Conservation (phyloP, 1,140 invertebrate species). For the Melanaphis sacchari region DNA sequence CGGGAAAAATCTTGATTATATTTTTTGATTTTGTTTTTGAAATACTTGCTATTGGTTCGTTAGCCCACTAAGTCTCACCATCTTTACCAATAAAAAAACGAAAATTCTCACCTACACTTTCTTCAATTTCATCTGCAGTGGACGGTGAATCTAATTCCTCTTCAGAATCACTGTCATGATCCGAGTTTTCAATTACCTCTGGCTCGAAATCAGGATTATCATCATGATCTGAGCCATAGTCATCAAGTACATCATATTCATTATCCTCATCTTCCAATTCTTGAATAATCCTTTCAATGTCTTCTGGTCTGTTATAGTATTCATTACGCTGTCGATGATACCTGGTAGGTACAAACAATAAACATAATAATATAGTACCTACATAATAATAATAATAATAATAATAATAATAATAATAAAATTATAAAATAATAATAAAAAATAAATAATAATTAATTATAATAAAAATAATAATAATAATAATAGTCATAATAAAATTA, state of each 20-base stretch:
- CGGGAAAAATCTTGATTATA: background rate
- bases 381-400: too few species aligned
- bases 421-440: too few species aligned
- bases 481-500: too few species aligned
- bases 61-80: background rate
- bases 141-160: background rate
- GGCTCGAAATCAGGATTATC: background rate
- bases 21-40: background rate
- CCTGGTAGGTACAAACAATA: too few species aligned
- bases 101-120: background rate
- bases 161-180: background rate
- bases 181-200: background rate
- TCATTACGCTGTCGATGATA: too few species aligned
- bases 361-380: too few species aligned
- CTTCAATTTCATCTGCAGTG: background rate
- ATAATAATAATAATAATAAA: too few species aligned
- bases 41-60: background rate
- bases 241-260: background rate
- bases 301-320: background rate
- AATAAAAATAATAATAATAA: too few species aligned
- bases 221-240: background rate
- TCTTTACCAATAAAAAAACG: background rate
- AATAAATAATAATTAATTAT: too few species aligned
- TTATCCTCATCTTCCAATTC: background rate
- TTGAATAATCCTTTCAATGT: background rate